Base-by-base conservation (phyloP, 2,113 vertebrate species). In the Balaenoptera acutorostrata region DNA sequence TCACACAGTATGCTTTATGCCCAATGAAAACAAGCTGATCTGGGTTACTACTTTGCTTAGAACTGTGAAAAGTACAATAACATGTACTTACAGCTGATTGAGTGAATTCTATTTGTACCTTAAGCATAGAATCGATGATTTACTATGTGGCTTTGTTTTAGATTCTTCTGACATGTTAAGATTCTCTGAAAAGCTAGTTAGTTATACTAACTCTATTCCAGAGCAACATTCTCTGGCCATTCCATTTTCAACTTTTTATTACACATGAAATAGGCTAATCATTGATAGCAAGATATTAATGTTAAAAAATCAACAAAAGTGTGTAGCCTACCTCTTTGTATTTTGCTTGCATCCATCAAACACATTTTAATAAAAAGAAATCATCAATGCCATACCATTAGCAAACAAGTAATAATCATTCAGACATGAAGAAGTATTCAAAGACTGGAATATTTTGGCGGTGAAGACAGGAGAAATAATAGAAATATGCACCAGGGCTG, bases 391-490 rank as follows among this genome's bases (percentile, higher is more conserved):
- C 93, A 88, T 98, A 98, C 98, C 97, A 98, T 99, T 99, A 99
- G 98, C 98, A 99, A 99, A 99, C 98, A 99, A 98, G 98, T 98
- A 99, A 98, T 99, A 98, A 99, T 98, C 99, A 98, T 97, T 97
- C 97, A 98, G 98, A 99, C 98, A 98, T 98, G 98, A 98, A 98
- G 97, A 97, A 97, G 96, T 98, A 98, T 98, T 98, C 98, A 98
- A 98, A 98, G 98, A 98, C 98, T 98, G 95, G 98, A 99, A 99
- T 99, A 99, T 99, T 98, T 93, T 99, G 99, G 97, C 98, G 98
- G 99, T 98, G 99, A 99, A 99, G 99, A 99, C 99, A 99, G 99
- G 99, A 99, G 98, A 99, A 99, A 99, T 99, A 99, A 99, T 99
- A 99, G 99, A 99, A 99, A 99, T 99, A 99, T 99, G 99, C 99